Percentiles rank a stretch among this genome's conserved stretches.
Conservation (phyloP, 1,140 invertebrate species). For the Bombus soroeensis region DNA sequence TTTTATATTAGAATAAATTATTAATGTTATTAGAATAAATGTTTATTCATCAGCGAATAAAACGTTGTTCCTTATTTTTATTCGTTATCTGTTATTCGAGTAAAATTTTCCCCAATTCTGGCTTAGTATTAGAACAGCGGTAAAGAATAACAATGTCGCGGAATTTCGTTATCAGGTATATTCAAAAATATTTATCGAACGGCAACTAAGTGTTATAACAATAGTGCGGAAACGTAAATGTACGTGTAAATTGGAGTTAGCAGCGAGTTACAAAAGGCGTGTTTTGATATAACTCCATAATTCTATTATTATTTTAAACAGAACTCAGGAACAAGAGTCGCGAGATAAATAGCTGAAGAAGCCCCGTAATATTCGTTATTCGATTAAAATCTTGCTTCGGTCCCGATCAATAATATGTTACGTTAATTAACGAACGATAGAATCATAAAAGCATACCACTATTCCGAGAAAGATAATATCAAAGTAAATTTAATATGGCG, state of each 20-base stretch:
- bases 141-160: neutral
- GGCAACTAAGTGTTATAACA: neutral
- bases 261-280: neutral
- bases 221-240: neutral
- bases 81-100: neutral
- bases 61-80: neutral
- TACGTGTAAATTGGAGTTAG: neutral
- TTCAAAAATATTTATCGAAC: neutral
- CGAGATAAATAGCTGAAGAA: neutral
- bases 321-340: neutral
- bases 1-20: too few relatives aligned
- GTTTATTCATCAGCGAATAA: neutral
- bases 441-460: neutral
- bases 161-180: neutral
- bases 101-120: neutral
- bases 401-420: slow-evolving; percentile 18
- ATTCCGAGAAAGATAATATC: neutral
- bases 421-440: slow-evolving; percentile 24
- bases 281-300: neutral
- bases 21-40: too few relatives aligned
- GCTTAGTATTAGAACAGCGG: neutral
- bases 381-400: neutral
- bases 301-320: neutral
- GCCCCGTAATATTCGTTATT: neutral
- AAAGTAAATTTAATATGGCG: slow-evolving; percentile 11